Evolutionary conservation across 2,797 vertebrate genomes (phyloP), one percentile per base, ranked within the genome.

Genomic region (Gorsachius magnificus): DNA sequence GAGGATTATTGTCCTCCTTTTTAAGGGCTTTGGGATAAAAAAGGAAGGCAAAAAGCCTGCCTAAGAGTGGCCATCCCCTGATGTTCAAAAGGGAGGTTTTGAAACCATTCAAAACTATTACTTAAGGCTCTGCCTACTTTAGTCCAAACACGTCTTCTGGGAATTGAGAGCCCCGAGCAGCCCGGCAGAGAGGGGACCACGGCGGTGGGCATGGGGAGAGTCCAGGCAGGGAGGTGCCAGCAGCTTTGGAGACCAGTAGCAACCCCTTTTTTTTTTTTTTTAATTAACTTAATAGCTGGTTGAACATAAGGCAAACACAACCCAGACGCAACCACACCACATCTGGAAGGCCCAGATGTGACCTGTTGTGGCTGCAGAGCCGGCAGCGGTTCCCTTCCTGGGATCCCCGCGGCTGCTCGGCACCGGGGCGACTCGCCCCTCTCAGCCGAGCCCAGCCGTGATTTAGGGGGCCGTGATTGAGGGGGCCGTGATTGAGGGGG

Each of bases 371-470:
- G 60, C 48, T 13, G 36, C 13, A 9, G 89, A 76, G 46, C 26
- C 1, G 4, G 81, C 45, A 53, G 63, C 4, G 0, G 22, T 21
- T 75, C n/a, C 46, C 15, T 3, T 13, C 61, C 8, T 0, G 12
- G 70, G 70, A 46, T 46, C 54, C 12, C 9, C 2, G 5, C 0
- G 15, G 65, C 85, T 16, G 33, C 60, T 54, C 6, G 22, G 54
- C 46, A 36, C 38, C 4, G 5, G 3, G 64, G 25, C 4, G 16
- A 26, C 6, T 29, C 20, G 4, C 5, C 46, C 60, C 61, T 13
- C 46, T 16, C 13, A 3, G 26, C 25, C 1, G 14, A 78, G 66
- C 66, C 4, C 14, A 8, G n/a, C 20, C 3, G 3, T 3, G 9
- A 24, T 19, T 16, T 8, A 3, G 19, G 58, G 24, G 51, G 25